Base-by-base conservation (phyloP, 2,797 vertebrate genomes). In the Syndactyla subalaris region DNA sequence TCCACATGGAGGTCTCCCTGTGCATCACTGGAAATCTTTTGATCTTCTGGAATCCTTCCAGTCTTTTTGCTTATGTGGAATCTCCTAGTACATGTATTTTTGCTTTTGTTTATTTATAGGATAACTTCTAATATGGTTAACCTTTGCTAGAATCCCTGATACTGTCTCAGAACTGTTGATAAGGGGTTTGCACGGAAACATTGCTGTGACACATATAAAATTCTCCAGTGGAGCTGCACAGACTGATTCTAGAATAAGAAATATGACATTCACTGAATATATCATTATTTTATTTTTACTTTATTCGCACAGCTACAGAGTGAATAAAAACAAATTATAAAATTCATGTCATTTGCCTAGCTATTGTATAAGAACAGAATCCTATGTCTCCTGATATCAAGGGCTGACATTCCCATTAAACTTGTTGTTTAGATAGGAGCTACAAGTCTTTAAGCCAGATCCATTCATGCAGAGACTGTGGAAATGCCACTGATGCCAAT, bases 241-340 rank as follows among this genome's bases (percentile, higher is more conserved):
- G 63, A 79, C 65, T 68, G 34, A 63, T 54, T 55, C 52, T 62
- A 54, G 26, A 73, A 29, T 80, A 55, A 62, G 70, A 91, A 95
- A 68, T 75, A 83, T 24, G 62, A 57, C 89, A 57, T 84, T 94
- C 48, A 77, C 54, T 85, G 70, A 74, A 66, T 68, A 17, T 66
- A 43, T 82, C 73, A 74, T 66, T 88, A 12, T 49, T 27, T 91
- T 68, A 59, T 77, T 89, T 84, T 95, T 59, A 85, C 55, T 75
- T 93, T 54, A 67, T 85, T 95, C 39, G 38, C 57, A 77, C 38
- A 92, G 48, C 61, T 92, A 63, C 66, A 70, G 34, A 65, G 34
- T 62, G 51, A 85, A 79, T 82, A 91, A 92, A 80, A 95, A 48
- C 41, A 76, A 85, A 85, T 81, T 70, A 54, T 72, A 85, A 95